Base-by-base conservation (phyloP, 2,113 vertebrate species). In the Platichthys flesus region DNA sequence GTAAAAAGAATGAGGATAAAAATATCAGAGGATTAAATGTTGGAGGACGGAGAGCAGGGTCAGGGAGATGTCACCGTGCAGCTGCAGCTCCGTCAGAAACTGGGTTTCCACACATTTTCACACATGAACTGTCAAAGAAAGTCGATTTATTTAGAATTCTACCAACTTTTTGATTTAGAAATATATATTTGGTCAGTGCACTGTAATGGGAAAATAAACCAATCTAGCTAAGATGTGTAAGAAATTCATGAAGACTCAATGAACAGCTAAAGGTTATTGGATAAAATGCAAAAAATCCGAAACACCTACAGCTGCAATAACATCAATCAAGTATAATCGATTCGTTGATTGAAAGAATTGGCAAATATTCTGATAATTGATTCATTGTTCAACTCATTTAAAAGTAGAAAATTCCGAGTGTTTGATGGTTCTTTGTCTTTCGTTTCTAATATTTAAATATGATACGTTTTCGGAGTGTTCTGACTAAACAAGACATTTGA, bases 11-110 rank as follows among this genome's bases (percentile, higher is more conserved):
- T 78, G 42, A 76, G 10, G 65, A 71, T 9, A 42, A 4, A 70
- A 40, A 56, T 69, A 23, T 71, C 63, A 61, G 3, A 69, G 16
- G 66, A 24, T 71, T 61, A 67, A 72, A 75, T 35, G 54, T 21
- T 59, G 23, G 28, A 21, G 16, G 51, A 56, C n/a, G 52, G 28
- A 62, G 14, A 47, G 23, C 16, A 10, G 24, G 7, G 31, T 80
- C 16, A 47, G 61, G 51, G 37, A 21, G 21, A 26, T 6, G 47
- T 60, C 5, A 55, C 13, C 21, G 35, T 35, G 37, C 45, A 60
- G 70, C 64, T 68, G 59, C 51, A 63, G 58, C 49, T 7, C 35
- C 67, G 8, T 21, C 3, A 0, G 12, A 18, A 31, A 15, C 10
- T 3, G 24, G 9, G 12, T 35, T 70, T 51, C 12, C 18, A 4